Percentiles rank a stretch among this genome's conserved stretches.
These are phyloP conservation scores for Papilio polyxenes DNA, from an alignment of 1,140 invertebrate species.

Conservation along the genomic window DNA sequence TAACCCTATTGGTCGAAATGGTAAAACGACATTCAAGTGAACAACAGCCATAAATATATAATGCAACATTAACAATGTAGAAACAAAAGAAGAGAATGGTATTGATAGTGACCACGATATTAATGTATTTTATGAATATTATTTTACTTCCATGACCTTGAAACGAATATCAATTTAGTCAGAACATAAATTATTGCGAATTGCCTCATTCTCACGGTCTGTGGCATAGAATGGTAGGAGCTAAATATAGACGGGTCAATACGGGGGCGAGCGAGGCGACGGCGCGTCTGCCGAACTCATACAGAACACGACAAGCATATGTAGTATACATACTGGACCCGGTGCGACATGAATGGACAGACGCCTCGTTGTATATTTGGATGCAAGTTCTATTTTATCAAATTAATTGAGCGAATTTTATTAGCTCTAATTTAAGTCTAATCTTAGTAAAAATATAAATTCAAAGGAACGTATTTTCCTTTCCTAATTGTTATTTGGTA, in stretches of 20 bases:
- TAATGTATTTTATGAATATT: background rate
- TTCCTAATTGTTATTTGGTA: background rate
- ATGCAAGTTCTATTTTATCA: background rate
- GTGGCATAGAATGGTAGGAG: conserved; percentile 39
- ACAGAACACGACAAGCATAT: background rate
- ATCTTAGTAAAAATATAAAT: background rate
- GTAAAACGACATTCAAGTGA: too few species aligned
- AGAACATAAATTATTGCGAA: conserved; percentile 2
- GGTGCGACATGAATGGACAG: background rate
- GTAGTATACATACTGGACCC: background rate
- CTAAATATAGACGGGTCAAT: conserved; percentile 68
- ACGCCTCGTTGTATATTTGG: background rate
- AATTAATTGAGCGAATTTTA: background rate
- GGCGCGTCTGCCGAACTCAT: conserved; percentile 46
- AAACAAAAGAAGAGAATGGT: too few species aligned
- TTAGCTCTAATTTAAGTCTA: background rate
- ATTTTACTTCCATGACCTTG: background rate
- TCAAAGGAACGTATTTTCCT: background rate
- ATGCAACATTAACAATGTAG: background rate
- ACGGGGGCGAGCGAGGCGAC: conserved; percentile 49
- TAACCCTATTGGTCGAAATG: too few species aligned
- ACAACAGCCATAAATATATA: background rate
- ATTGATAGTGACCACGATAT: too few species aligned
- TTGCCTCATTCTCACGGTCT: background rate
- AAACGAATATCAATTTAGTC: background rate